Conservation (phyloP, 1,140 invertebrate genomes). For the Stegodyphus mimosarum region DNA sequence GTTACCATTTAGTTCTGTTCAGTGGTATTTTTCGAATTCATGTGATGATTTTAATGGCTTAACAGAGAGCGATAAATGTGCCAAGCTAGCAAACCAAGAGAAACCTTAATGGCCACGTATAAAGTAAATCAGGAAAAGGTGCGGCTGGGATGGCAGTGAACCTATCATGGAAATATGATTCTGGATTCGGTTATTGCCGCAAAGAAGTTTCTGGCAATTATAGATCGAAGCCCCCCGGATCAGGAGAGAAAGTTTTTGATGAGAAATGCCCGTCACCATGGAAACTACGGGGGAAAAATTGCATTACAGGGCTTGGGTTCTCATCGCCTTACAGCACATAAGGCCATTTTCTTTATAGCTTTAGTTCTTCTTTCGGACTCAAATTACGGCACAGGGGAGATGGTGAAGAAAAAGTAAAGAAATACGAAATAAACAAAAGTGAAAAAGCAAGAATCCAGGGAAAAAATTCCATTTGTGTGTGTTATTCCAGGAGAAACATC, state of each 20-base stretch:
- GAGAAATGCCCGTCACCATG: conserved; percentile 45
- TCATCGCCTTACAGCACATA: conserved; percentile 29
- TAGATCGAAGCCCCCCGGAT: conserved; percentile 57
- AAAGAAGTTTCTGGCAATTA: conserved; percentile 58
- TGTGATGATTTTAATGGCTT: too few species aligned
- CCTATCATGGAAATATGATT: conserved; percentile 58
- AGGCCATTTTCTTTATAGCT: conserved; percentile 28
- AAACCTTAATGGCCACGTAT: conserved; percentile 34
- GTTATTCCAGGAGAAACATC: too few species aligned
- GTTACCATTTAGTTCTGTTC: too few species aligned
- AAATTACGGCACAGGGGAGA: conserved; percentile 27
- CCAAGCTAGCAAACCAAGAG: conserved; percentile 30
- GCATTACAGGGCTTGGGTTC: conserved; percentile 46
- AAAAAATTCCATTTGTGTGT: too few species aligned
- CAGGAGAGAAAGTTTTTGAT: conserved; percentile 56
- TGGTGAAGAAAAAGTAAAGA: neutral
- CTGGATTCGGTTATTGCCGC: conserved; percentile 52
- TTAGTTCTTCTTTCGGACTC: conserved; percentile 42
- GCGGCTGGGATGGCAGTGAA: conserved; percentile 4
- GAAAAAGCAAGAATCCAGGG: too few species aligned
- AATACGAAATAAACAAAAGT: neutral
- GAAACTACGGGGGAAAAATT: conserved; percentile 37
- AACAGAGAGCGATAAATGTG: conserved; percentile 13
- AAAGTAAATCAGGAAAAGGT: conserved; percentile 1
- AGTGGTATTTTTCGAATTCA: too few species aligned